Conservation (phyloP, 1,140 invertebrate species). For the Parasteatoda tepidariorum region DNA sequence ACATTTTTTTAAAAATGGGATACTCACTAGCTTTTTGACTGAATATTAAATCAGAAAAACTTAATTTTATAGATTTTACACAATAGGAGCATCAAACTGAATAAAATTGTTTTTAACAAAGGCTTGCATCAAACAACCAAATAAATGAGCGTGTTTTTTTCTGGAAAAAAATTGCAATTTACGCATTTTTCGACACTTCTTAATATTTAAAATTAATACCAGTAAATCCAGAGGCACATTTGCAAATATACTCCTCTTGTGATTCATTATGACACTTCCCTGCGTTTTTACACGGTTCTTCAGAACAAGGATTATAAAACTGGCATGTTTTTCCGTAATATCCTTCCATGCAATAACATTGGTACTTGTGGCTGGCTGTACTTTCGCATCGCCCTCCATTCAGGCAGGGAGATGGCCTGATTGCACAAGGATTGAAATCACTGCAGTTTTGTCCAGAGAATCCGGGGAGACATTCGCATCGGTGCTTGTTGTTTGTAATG, state of each 20-base stretch:
- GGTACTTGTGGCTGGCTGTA: constrained; percentile 75
- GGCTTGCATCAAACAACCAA: too few relatives aligned
- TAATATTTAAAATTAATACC: too few relatives aligned
- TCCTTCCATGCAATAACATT: constrained; percentile 77
- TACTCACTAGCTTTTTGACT: too few relatives aligned
- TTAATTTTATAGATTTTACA: too few relatives aligned
- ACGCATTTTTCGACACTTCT: too few relatives aligned
- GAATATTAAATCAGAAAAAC: too few relatives aligned
- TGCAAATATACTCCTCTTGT: constrained; percentile 80
- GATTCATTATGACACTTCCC: constrained; percentile 82
- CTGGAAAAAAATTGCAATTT: too few relatives aligned
- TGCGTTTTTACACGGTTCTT: constrained; percentile 91
- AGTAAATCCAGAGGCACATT: constrained; percentile 84
- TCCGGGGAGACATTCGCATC: constrained; percentile 74
- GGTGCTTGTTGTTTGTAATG: constrained; percentile 62
- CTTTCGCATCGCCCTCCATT: constrained; percentile 89
- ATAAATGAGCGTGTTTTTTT: too few relatives aligned
- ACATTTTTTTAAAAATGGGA: too few relatives aligned
- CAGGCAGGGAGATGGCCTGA: constrained; percentile 70
- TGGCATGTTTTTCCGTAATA: constrained; percentile 76
- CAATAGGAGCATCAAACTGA: too few relatives aligned
- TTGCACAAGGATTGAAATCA: constrained; percentile 78
- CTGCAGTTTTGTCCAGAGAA: constrained; percentile 87
- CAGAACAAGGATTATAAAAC: constrained; percentile 91
- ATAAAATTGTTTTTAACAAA: too few relatives aligned